phyloP scores from a whole-genome alignment of 2,888 invertebrate species.

The Ptilodon capucinus region DNA sequence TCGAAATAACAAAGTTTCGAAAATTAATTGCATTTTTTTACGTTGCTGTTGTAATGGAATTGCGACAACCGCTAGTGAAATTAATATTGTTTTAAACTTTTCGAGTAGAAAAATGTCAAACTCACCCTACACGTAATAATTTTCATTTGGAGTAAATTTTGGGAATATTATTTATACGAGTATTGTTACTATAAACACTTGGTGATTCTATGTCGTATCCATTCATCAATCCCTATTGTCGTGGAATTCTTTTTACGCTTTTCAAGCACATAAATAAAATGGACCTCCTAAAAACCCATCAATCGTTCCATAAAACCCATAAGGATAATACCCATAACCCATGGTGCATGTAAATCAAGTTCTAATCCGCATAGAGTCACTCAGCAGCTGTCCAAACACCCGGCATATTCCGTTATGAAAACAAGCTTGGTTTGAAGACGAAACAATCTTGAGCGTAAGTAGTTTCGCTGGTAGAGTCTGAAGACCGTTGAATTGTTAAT shows the following conservation, averaged over 20 bases:
- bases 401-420: not conserved
- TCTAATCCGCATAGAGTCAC: not conserved
- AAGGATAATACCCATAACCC: not conserved
- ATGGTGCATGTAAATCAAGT: not conserved
- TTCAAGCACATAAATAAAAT: no score
- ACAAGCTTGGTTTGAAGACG: not conserved
- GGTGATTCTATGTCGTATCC: no score
- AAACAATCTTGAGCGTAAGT: not conserved
- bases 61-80: no score
- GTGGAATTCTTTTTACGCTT: no score
- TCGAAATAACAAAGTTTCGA: conserved; percentile 40
- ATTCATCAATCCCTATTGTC: no score
- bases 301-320: conserved; percentile 1
- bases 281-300: no score
- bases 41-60: conserved; percentile 7
- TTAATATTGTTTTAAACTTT: no score
- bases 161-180: no score
- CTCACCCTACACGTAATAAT: no score
- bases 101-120: no score
- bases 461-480: conserved; percentile 37
- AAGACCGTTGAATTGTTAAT: conserved; percentile 73
- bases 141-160: no score
- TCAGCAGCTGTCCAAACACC: not conserved
- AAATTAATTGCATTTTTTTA: conserved; percentile 43
- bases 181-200: no score